phyloP scores from a whole-genome alignment of 1,140 invertebrate genomes.

The Eupristina koningsbergeri region DNA sequence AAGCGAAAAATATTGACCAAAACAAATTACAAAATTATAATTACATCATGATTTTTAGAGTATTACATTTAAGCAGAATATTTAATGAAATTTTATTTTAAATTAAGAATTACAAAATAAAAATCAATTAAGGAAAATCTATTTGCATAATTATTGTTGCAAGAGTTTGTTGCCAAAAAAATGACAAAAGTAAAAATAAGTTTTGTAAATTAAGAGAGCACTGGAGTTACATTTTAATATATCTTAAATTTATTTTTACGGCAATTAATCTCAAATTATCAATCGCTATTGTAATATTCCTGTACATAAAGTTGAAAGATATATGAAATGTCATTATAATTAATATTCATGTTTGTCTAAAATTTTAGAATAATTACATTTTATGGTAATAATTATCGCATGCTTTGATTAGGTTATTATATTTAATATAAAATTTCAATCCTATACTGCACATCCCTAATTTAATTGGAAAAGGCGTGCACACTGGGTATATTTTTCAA shows the following conservation, averaged over 20 bases:
- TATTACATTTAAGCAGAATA: too few species aligned
- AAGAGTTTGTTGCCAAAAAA: neutral
- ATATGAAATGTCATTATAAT: too few species aligned
- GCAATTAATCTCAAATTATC: too few species aligned
- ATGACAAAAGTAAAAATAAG: neutral
- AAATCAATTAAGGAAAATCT: too few species aligned
- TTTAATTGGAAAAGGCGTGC: constrained; percentile 64
- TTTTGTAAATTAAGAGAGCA: neutral
- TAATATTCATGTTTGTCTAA: neutral
- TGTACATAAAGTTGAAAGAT: neutral
- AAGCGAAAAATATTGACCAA: too few species aligned
- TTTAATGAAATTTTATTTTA: too few species aligned
- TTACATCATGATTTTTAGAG: too few species aligned
- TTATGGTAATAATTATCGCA: neutral
- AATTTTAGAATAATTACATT: too few species aligned
- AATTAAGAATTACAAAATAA: too few species aligned
- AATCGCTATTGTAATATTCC: neutral
- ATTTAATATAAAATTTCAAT: constrained; percentile 66
- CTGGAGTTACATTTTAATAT: neutral
- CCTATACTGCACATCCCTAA: constrained; percentile 67
- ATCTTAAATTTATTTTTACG: neutral
- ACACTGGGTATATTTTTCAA: constrained; percentile 67
- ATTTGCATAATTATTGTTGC: neutral
- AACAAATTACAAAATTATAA: too few species aligned
- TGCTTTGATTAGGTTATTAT: neutral